Base-by-base conservation (phyloP, 2,888 invertebrate genomes). In the Heliconius ismenius region DNA sequence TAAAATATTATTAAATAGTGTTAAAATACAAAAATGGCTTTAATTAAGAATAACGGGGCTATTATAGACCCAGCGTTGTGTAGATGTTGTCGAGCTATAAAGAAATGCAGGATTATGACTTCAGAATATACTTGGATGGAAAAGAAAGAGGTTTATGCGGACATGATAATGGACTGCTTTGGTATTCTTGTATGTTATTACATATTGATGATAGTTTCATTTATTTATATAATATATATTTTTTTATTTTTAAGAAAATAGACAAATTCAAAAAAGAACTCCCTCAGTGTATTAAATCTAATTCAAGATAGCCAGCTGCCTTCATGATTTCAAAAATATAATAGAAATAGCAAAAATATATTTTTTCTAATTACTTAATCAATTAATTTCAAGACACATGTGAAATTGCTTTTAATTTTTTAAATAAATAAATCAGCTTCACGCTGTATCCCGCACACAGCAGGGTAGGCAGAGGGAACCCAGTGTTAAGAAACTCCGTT, bases 161-260 rank as follows among this genome's bases (percentile, higher is more conserved):
- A 93, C 70, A 93, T 93, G 94, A 84, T 94, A 9, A 92, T 94
- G 93, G 93, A 94, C 78, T 92, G 92, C 83, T 94, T 92, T 74
- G 93, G 94, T 39, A 88, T 94, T 79, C 81, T 93, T 80, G 93
- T 93, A 79, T 88, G 92, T 86, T 32, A 26, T 63, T 43, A 26
- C 9, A 28, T 28, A 4, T 62, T 73, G n/a, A 6, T 21, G 36
- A 10, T 18, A 28, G 32, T 70, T 28, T 54, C 2, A 54, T 70
- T 69, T 70, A 49, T 69, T 28, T 28, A 24, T 0, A 43, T 54
- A 73, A 60, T 63, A 73, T 15, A 21, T 65, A 10, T n/a, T 11
- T 58, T 54, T 49, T 49, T 21, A 18, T 21, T 3, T 2, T 32
- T 32, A 32, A 32, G 32, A 32, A 32, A 32, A 32, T 9, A 32